phyloP scores from a whole-genome alignment of 2,888 invertebrate species.

The Ditula angustiorana region DNA sequence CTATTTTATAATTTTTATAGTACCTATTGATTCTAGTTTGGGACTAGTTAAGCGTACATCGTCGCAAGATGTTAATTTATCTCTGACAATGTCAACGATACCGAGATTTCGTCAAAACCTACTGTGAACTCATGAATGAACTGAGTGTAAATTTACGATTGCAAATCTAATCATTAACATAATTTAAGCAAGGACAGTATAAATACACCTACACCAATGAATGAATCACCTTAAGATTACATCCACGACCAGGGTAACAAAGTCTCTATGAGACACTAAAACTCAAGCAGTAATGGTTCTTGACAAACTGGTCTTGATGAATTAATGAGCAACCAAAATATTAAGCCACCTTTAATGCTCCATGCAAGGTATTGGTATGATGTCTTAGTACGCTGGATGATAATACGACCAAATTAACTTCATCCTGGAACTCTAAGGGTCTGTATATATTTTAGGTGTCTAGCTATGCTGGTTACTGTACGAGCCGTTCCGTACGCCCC shows the following conservation, averaged over 20 bases:
- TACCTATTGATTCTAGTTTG: no score
- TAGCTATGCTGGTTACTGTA: constrained; percentile 1
- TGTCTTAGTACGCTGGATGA: constrained; percentile 7
- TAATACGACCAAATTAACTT: constrained; percentile 2
- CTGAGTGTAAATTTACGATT: constrained; percentile 23
- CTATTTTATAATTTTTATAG: no score
- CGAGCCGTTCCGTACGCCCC: constrained; percentile 52
- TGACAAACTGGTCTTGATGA: background rate
- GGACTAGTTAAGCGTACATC: no score
- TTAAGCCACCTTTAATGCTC: background rate
- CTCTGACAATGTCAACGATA: no score
- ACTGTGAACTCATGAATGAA: constrained; percentile 23
- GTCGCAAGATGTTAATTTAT: no score
- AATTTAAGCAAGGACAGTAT: constrained; percentile 44
- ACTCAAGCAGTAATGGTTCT: background rate
- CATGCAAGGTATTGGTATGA: background rate
- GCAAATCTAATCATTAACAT: constrained; percentile 40
- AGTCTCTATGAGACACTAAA: background rate
- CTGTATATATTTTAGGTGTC: background rate
- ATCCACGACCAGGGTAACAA: constrained; percentile 17
- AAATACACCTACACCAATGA: constrained; percentile 45
- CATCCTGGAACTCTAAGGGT: background rate
- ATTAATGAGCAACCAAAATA: constrained; percentile 11
- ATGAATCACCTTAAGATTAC: constrained; percentile 43
- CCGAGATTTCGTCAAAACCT: background rate